Conservation (phyloP, 2,797 vertebrate genomes). For the Cyclura pinguis region DNA sequence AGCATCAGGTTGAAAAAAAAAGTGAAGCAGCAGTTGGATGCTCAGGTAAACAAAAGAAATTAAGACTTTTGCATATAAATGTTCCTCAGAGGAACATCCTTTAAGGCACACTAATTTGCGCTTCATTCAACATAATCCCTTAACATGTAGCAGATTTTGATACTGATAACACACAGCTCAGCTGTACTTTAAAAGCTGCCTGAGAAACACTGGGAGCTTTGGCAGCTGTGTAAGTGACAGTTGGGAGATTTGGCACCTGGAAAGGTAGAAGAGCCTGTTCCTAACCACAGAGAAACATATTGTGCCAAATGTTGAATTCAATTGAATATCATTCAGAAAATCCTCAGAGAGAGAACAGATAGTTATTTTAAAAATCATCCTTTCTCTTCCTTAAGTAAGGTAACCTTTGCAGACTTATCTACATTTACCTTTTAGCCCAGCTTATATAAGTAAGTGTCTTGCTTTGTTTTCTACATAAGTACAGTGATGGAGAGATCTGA, state of each 20-base stretch:
- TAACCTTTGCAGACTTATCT: not conserved
- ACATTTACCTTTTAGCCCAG: not conserved
- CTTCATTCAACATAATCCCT: not conserved
- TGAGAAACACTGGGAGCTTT: not conserved
- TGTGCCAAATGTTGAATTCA: not conserved
- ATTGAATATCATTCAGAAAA: not conserved
- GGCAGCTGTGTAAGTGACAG: not conserved
- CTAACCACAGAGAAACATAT: not conserved
- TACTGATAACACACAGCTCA: constrained; percentile 13
- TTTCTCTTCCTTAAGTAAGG: not conserved
- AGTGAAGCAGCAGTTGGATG: not conserved
- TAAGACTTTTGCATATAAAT: not conserved
- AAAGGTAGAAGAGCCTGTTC: not conserved
- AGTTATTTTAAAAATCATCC: not conserved
- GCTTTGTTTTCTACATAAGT: not conserved
- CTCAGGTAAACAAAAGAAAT: not conserved
- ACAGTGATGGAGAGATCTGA: not conserved
- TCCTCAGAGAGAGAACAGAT: not conserved
- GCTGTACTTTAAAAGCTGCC: not conserved
- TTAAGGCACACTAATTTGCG: not conserved
- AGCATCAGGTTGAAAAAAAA: not conserved
- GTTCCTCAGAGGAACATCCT: not conserved
- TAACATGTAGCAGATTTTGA: constrained; percentile 15
- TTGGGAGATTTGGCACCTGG: constrained; percentile 24
- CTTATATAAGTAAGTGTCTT: not conserved